phyloP scores from a whole-genome alignment of 2,797 vertebrate genomes.

The Podarcis siculus region DNA sequence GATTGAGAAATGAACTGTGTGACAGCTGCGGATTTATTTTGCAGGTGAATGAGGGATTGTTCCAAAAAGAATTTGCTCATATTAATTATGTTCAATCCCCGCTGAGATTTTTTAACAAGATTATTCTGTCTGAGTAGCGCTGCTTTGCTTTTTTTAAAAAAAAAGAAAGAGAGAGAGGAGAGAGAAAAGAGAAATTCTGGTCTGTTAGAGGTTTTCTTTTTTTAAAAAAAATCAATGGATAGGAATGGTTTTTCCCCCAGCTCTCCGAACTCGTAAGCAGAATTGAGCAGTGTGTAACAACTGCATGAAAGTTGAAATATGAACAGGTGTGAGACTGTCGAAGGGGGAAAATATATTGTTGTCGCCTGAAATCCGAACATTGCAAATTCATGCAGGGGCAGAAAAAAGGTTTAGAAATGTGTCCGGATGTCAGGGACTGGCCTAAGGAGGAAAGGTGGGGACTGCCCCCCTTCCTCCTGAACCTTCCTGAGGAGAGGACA shows the following conservation, averaged over 20 bases:
- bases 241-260: not conserved
- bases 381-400: not conserved
- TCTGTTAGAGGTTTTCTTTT: rapidly evolving
- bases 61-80: not conserved
- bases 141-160: rapidly evolving
- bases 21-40: not conserved
- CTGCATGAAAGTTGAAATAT: not conserved
- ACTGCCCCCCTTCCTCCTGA: too few relatives aligned
- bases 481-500: too few relatives aligned
- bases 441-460: too few relatives aligned
- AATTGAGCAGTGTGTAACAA: not conserved
- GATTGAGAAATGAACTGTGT: not conserved
- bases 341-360: not conserved
- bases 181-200: not conserved
- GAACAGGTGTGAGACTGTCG: not conserved
- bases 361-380: not conserved
- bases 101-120: slow-evolving; percentile 55
- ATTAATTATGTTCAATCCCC: slow-evolving; percentile 50
- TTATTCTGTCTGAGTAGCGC: not conserved
- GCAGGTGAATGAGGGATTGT: not conserved
- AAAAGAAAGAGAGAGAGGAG: not conserved
- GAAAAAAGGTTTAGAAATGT: too few relatives aligned
- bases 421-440: too few relatives aligned
- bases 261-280: not conserved
- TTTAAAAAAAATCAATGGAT: not conserved